phyloP scores from a whole-genome alignment of 2,113 vertebrate species.

The Regulus satrapa region DNA sequence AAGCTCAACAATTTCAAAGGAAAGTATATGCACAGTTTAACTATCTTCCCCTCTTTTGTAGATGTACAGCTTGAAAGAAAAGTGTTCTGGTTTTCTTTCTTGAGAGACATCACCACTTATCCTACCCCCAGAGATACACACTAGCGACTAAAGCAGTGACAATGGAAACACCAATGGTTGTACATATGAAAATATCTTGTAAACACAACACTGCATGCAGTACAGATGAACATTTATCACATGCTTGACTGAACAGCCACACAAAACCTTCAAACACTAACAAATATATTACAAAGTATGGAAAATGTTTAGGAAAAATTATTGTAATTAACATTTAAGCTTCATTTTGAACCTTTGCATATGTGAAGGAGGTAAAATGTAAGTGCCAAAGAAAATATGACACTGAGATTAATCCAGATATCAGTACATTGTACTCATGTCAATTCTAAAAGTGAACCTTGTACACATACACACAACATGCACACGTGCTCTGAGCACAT shows the following conservation, averaged over 20 bases:
- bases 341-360: conserved; percentile 29
- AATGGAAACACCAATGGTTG: background rate
- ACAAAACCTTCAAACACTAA: background rate
- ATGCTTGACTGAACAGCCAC: conserved; percentile 20
- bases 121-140: background rate
- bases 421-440: background rate
- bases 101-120: background rate
- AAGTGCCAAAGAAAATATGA: conserved; percentile 49
- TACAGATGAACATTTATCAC: conserved; percentile 10
- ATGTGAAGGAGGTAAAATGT: background rate
- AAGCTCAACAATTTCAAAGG: background rate
- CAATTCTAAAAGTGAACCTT: background rate
- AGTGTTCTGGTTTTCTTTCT: background rate
- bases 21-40: background rate
- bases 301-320: background rate
- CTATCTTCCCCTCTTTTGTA: background rate
- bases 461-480: background rate
- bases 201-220: conserved; percentile 28
- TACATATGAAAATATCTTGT: background rate
- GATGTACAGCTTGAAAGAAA: background rate
- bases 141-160: background rate
- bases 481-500: background rate
- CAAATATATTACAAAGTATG: background rate
- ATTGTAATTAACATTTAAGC: background rate
- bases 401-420: conserved; percentile 64